Percentiles rank a stretch among this genome's conserved stretches.
Evolutionary conservation across 1,140 invertebrate species (phyloP).

Genomic region (Brachionus angularis): DNA sequence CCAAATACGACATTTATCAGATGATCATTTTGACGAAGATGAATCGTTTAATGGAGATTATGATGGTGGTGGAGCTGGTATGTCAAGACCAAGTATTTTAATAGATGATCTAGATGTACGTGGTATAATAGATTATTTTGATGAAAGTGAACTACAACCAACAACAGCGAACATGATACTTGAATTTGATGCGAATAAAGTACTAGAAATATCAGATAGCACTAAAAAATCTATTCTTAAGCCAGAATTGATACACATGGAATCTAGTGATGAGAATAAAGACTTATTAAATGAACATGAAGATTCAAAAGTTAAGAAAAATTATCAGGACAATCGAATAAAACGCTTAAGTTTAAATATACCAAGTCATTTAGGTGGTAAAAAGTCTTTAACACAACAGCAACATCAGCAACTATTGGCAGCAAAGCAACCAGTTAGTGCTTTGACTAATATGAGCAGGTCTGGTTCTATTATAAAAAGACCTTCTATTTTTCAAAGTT

Average conservation of each 20-base stretch:
- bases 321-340: too few species aligned
- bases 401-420: too few species aligned
- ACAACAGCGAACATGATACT: neutral
- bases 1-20: conserved; percentile 14
- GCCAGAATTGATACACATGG: neutral
- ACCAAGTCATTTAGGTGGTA: too few species aligned
- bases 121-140: conserved; percentile 25
- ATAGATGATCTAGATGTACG: conserved; percentile 15
- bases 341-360: too few species aligned
- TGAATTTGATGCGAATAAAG: neutral
- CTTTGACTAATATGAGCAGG: too few species aligned
- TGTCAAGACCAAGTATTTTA: neutral
- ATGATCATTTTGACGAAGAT: neutral
- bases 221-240: neutral
- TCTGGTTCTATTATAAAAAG: too few species aligned
- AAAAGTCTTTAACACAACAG: too few species aligned
- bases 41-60: conserved; percentile 23
- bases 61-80: neutral
- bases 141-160: conserved; percentile 9
- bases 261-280: neutral
- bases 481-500: too few species aligned
- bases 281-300: neutral
- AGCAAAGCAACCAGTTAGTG: too few species aligned
- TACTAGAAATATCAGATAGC: neutral
- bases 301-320: too few species aligned